A percentile compares a stretch with the other conserved stretches of the same genome.
phyloP scores from a whole-genome alignment of 2,797 vertebrate species.

The Pseudomugil gertrudae region DNA sequence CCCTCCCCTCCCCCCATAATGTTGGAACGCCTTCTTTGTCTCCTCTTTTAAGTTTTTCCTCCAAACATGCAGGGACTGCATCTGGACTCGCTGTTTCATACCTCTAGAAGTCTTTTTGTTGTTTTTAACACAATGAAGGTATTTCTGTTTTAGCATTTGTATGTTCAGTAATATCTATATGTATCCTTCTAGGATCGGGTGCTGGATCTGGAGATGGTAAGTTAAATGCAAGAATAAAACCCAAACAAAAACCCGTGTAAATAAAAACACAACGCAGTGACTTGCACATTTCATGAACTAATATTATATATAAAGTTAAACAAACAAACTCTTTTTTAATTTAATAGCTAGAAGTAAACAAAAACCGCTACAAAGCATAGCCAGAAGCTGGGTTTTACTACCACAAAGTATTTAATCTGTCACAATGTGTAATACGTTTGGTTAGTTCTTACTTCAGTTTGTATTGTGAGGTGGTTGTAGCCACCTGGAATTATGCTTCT shows the following conservation, averaged over 20 bases:
- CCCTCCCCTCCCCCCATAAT: conserved; percentile 52
- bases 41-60: conserved; percentile 12
- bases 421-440: too few species aligned
- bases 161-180: conserved; percentile 45
- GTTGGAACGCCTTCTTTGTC: conserved; percentile 45
- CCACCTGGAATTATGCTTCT: too few species aligned
- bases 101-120: not conserved
- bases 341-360: too few species aligned
- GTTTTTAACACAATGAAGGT: not conserved
- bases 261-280: not conserved
- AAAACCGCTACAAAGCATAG: too few species aligned
- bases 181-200: conserved; percentile 86
- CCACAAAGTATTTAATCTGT: too few species aligned
- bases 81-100: conserved; percentile 1
- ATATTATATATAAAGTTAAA: not conserved
- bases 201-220: conserved; percentile 89
- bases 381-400: too few species aligned
- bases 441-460: too few species aligned
- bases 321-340: too few species aligned
- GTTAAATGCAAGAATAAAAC: conserved; percentile 36
- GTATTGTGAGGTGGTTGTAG: too few species aligned
- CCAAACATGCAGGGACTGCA: conserved; percentile 16
- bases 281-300: not conserved
- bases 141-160: not conserved
- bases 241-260: not conserved